Conservation (phyloP, 1,140 invertebrate genomes). For the Anastrepha obliqua region DNA sequence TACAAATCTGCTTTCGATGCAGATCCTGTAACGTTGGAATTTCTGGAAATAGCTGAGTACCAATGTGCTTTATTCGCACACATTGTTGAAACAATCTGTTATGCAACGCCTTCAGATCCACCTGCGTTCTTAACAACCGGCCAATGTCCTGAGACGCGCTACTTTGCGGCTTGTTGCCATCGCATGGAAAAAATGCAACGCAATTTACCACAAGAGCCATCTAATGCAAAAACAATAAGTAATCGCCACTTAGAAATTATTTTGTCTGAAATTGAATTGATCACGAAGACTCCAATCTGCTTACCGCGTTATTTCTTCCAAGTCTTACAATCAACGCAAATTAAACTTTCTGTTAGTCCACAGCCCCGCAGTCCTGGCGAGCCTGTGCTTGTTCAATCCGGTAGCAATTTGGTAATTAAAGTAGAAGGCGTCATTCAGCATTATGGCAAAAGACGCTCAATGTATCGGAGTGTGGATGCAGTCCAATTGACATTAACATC, state of each 20-base stretch:
- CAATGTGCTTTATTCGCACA: slow-evolving; percentile 70
- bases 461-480: slow-evolving; percentile 82
- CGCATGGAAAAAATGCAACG: slow-evolving; percentile 68
- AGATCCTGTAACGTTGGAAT: slow-evolving; percentile 87
- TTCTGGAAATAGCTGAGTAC: slow-evolving; percentile 80
- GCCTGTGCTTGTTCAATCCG: slow-evolving; percentile 84
- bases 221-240: slow-evolving; percentile 70
- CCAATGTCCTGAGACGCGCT: slow-evolving; percentile 70
- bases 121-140: slow-evolving; percentile 68
- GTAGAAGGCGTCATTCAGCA: slow-evolving; percentile 91
- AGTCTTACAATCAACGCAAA: slow-evolving; percentile 86
- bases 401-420: slow-evolving; percentile 88
- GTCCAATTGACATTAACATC: slow-evolving; percentile 84
- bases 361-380: slow-evolving; percentile 86
- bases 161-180: slow-evolving; percentile 66
- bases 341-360: slow-evolving; percentile 89
- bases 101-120: slow-evolving; percentile 69
- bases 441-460: slow-evolving; percentile 77
- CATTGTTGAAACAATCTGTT: slow-evolving; percentile 72
- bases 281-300: slow-evolving; percentile 69
- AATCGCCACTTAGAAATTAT: slow-evolving; percentile 70
- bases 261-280: slow-evolving; percentile 70
- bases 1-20: slow-evolving; percentile 96
- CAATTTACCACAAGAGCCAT: slow-evolving; percentile 66
- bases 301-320: slow-evolving; percentile 91